Percentiles rank a stretch among this genome's conserved stretches.
Conservation (phyloP, 2,113 vertebrate species). For the Camelus dromedarius region DNA sequence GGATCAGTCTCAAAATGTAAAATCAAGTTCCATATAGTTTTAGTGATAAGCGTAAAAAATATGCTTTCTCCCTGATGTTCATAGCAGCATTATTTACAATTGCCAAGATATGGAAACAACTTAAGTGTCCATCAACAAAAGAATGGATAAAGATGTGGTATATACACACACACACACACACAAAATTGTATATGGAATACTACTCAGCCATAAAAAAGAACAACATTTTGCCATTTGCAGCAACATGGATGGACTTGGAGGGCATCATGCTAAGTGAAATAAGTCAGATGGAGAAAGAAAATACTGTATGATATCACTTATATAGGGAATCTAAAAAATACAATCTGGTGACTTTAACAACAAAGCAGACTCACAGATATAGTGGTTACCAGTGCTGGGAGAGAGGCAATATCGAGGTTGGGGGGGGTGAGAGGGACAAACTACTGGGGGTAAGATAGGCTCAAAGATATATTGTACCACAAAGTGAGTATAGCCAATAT, state of each 20-base stretch:
- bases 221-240: neutral
- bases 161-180: neutral
- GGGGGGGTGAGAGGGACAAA: neutral
- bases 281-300: neutral
- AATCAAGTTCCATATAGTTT: neutral
- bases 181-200: too few relatives aligned
- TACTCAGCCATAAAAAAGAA: neutral
- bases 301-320: neutral
- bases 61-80: neutral
- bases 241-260: neutral
- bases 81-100: neutral
- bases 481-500: neutral
- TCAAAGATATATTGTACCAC: neutral
- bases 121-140: neutral
- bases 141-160: neutral
- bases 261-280: neutral
- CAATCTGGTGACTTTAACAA: neutral
- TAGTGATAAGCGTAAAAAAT: neutral
- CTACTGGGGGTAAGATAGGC: neutral
- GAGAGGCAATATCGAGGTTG: neutral
- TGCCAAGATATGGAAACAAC: neutral
- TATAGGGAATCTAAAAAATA: neutral
- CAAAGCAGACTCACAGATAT: neutral
- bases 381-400: neutral
- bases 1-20: neutral